phyloP scores from a whole-genome alignment of 64 coral and sea anemone genomes.

The Montipora foliosa region DNA sequence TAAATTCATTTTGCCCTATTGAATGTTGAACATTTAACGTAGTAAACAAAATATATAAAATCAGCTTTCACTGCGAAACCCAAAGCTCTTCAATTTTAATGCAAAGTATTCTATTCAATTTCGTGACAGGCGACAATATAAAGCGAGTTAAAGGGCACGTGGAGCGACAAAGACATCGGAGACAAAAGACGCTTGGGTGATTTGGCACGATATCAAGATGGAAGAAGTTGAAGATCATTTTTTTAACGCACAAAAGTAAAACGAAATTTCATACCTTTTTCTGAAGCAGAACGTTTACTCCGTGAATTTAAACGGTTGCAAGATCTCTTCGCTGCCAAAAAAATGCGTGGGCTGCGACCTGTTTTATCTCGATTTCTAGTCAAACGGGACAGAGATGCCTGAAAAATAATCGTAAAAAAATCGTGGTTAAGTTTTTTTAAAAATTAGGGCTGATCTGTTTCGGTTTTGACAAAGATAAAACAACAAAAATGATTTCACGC shows the following conservation, averaged over 20 bases:
- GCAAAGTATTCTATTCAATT: background rate
- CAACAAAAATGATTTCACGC: background rate
- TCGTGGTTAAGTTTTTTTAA: background rate
- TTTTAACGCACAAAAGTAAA: background rate
- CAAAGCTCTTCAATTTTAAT: background rate
- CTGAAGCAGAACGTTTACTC: background rate
- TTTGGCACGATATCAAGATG: background rate
- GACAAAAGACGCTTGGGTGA: conserved; percentile 30
- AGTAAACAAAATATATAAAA: background rate
- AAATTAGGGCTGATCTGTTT: background rate
- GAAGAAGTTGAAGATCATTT: background rate
- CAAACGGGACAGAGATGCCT: background rate
- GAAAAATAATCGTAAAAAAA: background rate
- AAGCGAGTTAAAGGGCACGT: conserved; percentile 18
- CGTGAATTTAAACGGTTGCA: background rate
- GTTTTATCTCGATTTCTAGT: conserved; percentile 20
- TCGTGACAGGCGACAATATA: conserved; percentile 18
- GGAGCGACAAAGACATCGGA: background rate
- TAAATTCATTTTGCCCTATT: background rate
- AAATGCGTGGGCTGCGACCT: background rate
- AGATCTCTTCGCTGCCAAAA: background rate
- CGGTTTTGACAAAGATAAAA: background rate
- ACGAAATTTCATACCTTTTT: conserved; percentile 13
- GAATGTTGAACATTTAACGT: background rate
- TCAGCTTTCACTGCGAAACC: background rate